phyloP scores from a whole-genome alignment of 1,140 invertebrate genomes.

The Zaprionus davidi region DNA sequence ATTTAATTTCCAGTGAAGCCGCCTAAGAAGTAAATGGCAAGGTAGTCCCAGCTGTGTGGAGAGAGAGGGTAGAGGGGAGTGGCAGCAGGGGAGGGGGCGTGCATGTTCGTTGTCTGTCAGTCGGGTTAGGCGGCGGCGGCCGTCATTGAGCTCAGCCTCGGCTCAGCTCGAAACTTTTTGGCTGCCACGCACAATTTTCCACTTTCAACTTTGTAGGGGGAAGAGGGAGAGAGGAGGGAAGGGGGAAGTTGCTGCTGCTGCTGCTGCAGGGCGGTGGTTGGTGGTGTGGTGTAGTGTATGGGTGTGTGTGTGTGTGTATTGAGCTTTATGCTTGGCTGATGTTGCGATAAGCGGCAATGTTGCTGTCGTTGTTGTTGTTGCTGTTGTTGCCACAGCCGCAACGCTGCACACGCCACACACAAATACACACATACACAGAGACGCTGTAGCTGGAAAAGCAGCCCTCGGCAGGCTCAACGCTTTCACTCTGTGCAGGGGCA shows the following conservation, averaged over 20 bases:
- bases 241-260: slow-evolving; percentile 20
- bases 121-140: slow-evolving; percentile 22
- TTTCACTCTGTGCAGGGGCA: slow-evolving; percentile 34
- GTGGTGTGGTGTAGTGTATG: slow-evolving; percentile 14
- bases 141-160: slow-evolving; percentile 56
- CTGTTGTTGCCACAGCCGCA: slow-evolving; percentile 58
- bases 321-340: slow-evolving; percentile 81
- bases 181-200: slow-evolving; percentile 81
- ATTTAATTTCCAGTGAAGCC: slow-evolving; percentile 69
- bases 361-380: slow-evolving; percentile 37
- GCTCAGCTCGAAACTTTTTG: slow-evolving; percentile 66
- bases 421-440: slow-evolving; percentile 12
- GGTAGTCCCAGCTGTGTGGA: neutral
- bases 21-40: slow-evolving; percentile 51
- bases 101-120: slow-evolving; percentile 44
- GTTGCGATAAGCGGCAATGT: slow-evolving; percentile 76
- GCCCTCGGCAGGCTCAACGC: slow-evolving; percentile 35
- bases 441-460: slow-evolving; percentile 15
- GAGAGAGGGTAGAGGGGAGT: neutral
- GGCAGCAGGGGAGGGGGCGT: neutral
- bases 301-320: slow-evolving; percentile 41
- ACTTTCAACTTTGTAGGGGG: slow-evolving; percentile 68
- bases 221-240: neutral
- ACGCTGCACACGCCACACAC: slow-evolving; percentile 67
- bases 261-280: slow-evolving; percentile 43